Percentiles rank a stretch among this genome's conserved stretches.
phyloP scores from a whole-genome alignment of 2,797 vertebrate genomes.

The Pseudochirops corinnae region DNA sequence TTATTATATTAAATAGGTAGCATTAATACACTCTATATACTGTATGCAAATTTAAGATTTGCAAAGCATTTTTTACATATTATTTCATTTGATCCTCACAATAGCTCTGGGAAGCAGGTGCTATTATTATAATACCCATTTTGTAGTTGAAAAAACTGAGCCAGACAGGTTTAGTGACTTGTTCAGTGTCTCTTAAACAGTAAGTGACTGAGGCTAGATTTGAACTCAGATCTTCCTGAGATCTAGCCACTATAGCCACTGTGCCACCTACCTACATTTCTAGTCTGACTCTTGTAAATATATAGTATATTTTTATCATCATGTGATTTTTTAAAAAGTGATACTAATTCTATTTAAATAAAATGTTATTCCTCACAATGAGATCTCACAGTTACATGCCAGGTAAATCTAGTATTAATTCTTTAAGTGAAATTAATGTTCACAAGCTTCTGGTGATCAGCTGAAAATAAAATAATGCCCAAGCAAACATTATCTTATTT shows the following conservation, averaged over 20 bases:
- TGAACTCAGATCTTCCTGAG: slow-evolving; percentile 1
- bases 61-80: neutral
- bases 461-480: slow-evolving; percentile 18
- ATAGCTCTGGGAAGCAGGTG: neutral
- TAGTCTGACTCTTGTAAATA: neutral
- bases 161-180: slow-evolving; percentile 49
- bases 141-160: slow-evolving; percentile 34
- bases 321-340: neutral
- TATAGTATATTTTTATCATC: neutral
- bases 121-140: slow-evolving; percentile 21
- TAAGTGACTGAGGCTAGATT: neutral
- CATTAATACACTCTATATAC: neutral
- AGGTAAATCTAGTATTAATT: neutral
- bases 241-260: slow-evolving; percentile 22
- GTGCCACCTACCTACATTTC: neutral
- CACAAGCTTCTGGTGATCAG: slow-evolving; percentile 16
- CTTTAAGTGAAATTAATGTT: slow-evolving; percentile 41
- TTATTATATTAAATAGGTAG: neutral
- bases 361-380: slow-evolving; percentile 26
- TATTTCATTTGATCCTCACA: slow-evolving; percentile 25
- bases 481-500: slow-evolving; percentile 12
- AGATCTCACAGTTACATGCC: slow-evolving; percentile 13
- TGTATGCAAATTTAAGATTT: slow-evolving; percentile 27
- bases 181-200: neutral
- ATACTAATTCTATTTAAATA: slow-evolving; percentile 37